Conservation (phyloP, 1,140 invertebrate species). For the Megalonaias nervosa region DNA sequence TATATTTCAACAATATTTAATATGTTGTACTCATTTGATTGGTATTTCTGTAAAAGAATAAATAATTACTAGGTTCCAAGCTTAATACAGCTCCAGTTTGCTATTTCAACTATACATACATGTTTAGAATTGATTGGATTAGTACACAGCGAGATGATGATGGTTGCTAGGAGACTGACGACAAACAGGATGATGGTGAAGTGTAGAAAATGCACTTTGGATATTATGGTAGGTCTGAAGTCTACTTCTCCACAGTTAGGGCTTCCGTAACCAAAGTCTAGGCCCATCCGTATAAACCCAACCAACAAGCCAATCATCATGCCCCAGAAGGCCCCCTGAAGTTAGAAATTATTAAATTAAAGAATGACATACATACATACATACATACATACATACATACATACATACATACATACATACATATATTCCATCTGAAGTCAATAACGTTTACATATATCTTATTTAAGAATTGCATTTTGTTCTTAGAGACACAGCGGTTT, state of each 20-base stretch:
- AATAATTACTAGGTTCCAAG: neutral
- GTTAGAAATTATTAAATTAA: neutral
- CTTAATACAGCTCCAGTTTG: no score
- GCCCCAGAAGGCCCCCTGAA: conserved; percentile 76
- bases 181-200: conserved; percentile 69
- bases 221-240: conserved; percentile 56
- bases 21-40: no score
- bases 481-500: no score
- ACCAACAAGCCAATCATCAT: conserved; percentile 74
- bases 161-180: conserved; percentile 55
- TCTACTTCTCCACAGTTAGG: conserved; percentile 61
- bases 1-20: no score
- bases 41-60: no score
- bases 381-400: no score
- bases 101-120: conserved; percentile 46
- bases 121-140: conserved; percentile 55
- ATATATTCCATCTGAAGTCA: no score
- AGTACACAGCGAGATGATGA: conserved; percentile 63
- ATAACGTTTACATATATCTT: no score
- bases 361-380: no score
- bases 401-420: no score
- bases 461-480: no score
- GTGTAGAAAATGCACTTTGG: conserved; percentile 69
- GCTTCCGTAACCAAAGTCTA: conserved; percentile 64
- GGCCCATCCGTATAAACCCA: conserved; percentile 69